phyloP scores from a whole-genome alignment of 2,797 vertebrate genomes.

The Thaleichthys pacificus region DNA sequence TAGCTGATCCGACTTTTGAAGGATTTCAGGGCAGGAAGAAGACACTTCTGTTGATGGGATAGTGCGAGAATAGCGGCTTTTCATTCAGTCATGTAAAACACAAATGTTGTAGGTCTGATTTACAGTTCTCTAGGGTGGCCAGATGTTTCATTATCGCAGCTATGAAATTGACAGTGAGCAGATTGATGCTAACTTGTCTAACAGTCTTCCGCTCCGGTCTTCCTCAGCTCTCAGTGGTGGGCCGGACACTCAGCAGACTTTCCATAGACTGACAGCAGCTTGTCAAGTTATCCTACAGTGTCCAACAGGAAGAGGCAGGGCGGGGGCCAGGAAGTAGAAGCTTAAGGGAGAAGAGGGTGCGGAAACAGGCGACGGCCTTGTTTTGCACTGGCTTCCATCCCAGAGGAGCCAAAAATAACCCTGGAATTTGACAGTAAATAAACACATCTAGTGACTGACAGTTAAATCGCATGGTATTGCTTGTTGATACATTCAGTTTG shows the following conservation, averaged over 20 bases:
- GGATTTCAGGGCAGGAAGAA: constrained; percentile 14
- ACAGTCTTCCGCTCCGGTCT: not conserved
- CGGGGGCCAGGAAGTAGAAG: constrained; percentile 33
- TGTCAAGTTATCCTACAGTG: constrained; percentile 14
- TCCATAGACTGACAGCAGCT: constrained; percentile 7
- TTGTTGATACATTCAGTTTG: constrained; percentile 15
- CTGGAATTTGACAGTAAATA: constrained; percentile 32
- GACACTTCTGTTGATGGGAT: not conserved
- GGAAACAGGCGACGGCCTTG: constrained; percentile 28
- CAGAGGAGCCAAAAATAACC: constrained; percentile 43
- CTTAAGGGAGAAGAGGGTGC: constrained; percentile 17
- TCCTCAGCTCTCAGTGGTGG: not conserved
- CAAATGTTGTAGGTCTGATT: not conserved
- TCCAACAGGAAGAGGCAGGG: constrained; percentile 23
- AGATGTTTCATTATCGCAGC: not conserved
- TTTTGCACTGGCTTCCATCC: constrained; percentile 37
- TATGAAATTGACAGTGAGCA: not conserved
- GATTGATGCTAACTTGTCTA: not conserved
- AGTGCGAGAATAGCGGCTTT: not conserved
- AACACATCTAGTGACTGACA: constrained; percentile 28
- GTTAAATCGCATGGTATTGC: constrained; percentile 5
- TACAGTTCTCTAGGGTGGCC: not conserved
- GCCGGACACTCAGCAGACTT: not conserved
- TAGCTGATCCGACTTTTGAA: constrained; percentile 5
- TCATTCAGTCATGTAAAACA: not conserved